Percentiles rank a stretch among this genome's conserved stretches.
Evolutionary conservation across 2,888 invertebrate genomes (phyloP).

Genomic region (Lepidochrysops patricia): DNA sequence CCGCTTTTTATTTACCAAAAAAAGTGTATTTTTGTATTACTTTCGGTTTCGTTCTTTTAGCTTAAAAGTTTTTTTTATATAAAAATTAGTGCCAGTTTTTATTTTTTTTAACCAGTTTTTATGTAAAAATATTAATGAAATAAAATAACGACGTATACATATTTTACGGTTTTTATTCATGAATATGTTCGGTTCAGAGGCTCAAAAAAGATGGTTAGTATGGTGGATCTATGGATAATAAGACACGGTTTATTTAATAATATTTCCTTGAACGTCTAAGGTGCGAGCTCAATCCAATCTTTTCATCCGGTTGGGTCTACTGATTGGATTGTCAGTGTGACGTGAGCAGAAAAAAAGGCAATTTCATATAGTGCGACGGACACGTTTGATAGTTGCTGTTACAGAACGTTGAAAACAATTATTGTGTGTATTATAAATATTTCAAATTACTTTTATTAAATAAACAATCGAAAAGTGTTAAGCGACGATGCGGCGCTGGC

Average conservation of each 20-base stretch:
- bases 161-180: background rate
- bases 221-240: background rate
- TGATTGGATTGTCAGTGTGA: background rate
- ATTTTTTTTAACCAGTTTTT: too few relatives aligned
- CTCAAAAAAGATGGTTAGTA: background rate
- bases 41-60: too few relatives aligned
- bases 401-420: background rate
- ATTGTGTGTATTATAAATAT: too few relatives aligned
- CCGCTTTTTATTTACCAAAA: too few relatives aligned
- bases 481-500: too few relatives aligned
- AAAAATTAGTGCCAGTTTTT: too few relatives aligned
- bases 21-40: too few relatives aligned
- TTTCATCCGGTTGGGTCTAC: slow-evolving; percentile 1
- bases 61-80: too few relatives aligned
- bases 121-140: too few relatives aligned
- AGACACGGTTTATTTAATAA: background rate
- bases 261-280: background rate
- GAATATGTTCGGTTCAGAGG: background rate
- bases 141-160: too few relatives aligned
- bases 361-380: background rate
- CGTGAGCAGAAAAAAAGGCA: background rate
- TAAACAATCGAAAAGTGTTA: too few relatives aligned
- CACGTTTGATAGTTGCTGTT: background rate
- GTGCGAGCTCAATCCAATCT: background rate
- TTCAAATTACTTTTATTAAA: too few relatives aligned